These are phyloP conservation scores for Gephyroberyx darwinii DNA, from an alignment of 2,797 vertebrate genomes.

Conservation along the genomic window DNA sequence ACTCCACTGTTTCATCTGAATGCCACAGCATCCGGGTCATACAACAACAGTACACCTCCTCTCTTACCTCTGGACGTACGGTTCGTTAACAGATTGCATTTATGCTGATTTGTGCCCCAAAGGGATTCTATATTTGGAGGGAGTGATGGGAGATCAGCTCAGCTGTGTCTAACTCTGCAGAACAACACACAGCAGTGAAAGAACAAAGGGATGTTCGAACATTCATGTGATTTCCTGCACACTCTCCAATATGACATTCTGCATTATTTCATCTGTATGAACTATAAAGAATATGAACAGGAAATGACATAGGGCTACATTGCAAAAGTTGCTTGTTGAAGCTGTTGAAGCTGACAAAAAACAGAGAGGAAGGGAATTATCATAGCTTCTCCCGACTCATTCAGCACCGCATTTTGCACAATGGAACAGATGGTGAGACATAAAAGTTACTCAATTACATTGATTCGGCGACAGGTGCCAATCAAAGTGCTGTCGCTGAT, in stretches of 20 bases:
- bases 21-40: slow-evolving; percentile 39
- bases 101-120: slow-evolving; percentile 20
- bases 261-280: slow-evolving; percentile 41
- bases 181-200: slow-evolving; percentile 2
- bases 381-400: slow-evolving; percentile 51
- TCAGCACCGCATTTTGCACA: slow-evolving; percentile 24
- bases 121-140: slow-evolving; percentile 27
- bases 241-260: slow-evolving; percentile 28
- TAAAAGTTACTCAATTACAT: slow-evolving; percentile 59
- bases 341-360: slow-evolving; percentile 41
- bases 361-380: slow-evolving; percentile 50
- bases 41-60: slow-evolving; percentile 23
- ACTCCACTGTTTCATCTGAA: slow-evolving; percentile 62
- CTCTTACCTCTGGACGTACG: slow-evolving; percentile 27
- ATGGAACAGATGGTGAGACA: slow-evolving; percentile 67
- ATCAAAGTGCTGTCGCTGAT: slow-evolving; percentile 64
- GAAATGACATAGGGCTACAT: slow-evolving; percentile 40
- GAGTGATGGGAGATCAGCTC: slow-evolving; percentile 7
- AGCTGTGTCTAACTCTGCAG: slow-evolving; percentile 8
- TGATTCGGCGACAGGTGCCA: slow-evolving; percentile 76
- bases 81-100: slow-evolving; percentile 12
- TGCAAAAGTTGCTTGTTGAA: slow-evolving; percentile 38
- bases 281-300: not conserved
- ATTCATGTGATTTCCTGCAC: slow-evolving; percentile 19
- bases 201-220: not conserved